Evolutionary conservation across 2,888 invertebrate species (phyloP).

Genomic region (Apodemia hepburni): DNA sequence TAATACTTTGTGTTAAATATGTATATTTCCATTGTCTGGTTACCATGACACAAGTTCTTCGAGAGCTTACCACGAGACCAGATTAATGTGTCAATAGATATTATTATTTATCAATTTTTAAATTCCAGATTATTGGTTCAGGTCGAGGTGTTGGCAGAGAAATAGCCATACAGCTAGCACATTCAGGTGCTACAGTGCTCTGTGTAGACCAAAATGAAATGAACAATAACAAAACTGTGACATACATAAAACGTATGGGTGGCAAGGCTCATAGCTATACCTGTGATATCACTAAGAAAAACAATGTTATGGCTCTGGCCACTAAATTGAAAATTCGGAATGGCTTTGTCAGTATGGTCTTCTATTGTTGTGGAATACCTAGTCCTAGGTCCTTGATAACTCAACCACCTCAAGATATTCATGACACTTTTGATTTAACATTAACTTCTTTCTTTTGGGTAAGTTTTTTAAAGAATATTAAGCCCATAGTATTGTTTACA

Average conservation of each 20-base stretch:
- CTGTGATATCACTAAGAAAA: slow-evolving; percentile 79
- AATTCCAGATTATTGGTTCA: slow-evolving; percentile 83
- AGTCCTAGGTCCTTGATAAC: slow-evolving; percentile 77
- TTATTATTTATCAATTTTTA: neutral
- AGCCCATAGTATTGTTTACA: too few relatives aligned
- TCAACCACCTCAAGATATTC: slow-evolving; percentile 73
- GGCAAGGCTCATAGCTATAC: slow-evolving; percentile 71
- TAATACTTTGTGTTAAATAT: too few relatives aligned
- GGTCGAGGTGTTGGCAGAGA: slow-evolving; percentile 84
- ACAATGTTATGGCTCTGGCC: slow-evolving; percentile 68
- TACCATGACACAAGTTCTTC: too few relatives aligned
- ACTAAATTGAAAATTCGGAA: slow-evolving; percentile 68
- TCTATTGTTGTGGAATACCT: slow-evolving; percentile 83
- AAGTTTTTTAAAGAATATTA: slow-evolving; percentile 44
- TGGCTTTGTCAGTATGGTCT: slow-evolving; percentile 81
- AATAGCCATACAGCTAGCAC: slow-evolving; percentile 80
- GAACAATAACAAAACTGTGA: slow-evolving; percentile 71
- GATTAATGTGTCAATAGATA: too few relatives aligned
- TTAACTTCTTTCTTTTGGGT: slow-evolving; percentile 84
- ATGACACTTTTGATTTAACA: slow-evolving; percentile 77
- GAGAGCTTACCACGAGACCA: too few relatives aligned
- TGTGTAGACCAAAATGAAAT: slow-evolving; percentile 83
- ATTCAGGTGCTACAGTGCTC: slow-evolving; percentile 79
- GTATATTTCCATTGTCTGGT: too few relatives aligned
- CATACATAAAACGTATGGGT: slow-evolving; percentile 62